Base-by-base conservation (phyloP, 2,797 vertebrate genomes). In the Melanotaenia nigrans region DNA sequence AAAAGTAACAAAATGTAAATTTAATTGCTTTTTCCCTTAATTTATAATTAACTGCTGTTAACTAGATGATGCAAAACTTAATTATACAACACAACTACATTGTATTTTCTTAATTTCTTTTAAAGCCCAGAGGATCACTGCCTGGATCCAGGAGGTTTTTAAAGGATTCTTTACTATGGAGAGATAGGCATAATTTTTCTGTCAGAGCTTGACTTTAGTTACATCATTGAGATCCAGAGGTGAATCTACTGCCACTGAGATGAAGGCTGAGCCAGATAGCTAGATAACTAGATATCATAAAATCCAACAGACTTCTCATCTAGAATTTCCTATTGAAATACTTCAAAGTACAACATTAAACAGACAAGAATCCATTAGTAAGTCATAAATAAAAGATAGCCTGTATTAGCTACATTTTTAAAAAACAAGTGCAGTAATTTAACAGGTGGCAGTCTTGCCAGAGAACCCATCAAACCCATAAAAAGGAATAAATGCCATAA, bases 401-500 rank as follows among this genome's bases (percentile, higher is more conserved):
- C 16, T 56, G 16, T 55, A 32, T 66, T 30, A 30, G 25, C 24
- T 53, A 40, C 22, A 3, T 24, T 25, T 56, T 45, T 54, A 20
- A 3, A 61, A 55, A 56, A 35, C 1, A 64, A 42, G 2, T 45
- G 5, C 30, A 32, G 30, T 6, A 11, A 67, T 53, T 68, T 42
- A 22, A 61, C 32, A 22, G 45, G 42, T 61, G 24, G 20, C 42
- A 47, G 38, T 51, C 60, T 54, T 28, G 20, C 14, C 4, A 57
- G 38, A 7, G 53, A 66, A 38, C 25, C 11, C 12, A 10, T 0
- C 25, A 77, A 60, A 65, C 58, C 36, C 61, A 56, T 42, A 59
- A 71, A 63, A 71, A 78, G 22, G 25, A 53, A 63, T 40, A 36
- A 76, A 62, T 3, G 2, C 6, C 33, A 42, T 22, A 66, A 42